Evolutionary conservation across 1,140 invertebrate species (phyloP), one percentile per base, ranked within the genome.

Genomic region (Bombus superbus): DNA sequence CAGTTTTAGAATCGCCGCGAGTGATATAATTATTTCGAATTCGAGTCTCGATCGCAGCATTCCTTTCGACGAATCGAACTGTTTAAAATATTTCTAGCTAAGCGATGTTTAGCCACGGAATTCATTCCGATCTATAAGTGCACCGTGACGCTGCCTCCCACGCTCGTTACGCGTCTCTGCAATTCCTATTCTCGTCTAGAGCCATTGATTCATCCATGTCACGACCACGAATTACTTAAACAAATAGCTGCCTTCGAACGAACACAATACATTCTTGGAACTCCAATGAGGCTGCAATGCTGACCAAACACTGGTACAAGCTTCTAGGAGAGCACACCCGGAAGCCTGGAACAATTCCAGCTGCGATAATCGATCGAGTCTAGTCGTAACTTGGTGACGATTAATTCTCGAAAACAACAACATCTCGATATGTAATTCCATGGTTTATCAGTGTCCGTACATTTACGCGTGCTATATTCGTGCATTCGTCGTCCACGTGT

Each of bases 201-300:
- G 75, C 40, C 57, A 78, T 78, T 78, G 75, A 78, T 78, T 78
- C 75, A 78, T 78, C 75, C 75, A 28, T 78, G 75, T 78, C 75
- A 78, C 75, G 75, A 78, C 38, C 75, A 64, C 59, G 75, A 78
- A 78, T 78, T 78, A 64, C 18, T 78, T 78, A 78, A 77, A 77
- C 75, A 77, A 77, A 77, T 57, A 59, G 75, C 57, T 62, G 75
- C 53, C 57, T 9, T 5, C 53, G 53, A 57, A 38, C 28, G 25
- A 77, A 40, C 75, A 42, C 75, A 35, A 59, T 28, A 35, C 57
- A 53, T 77, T 77, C 75, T 77, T 35, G 57, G 75, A 77, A 77
- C 74, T 57, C 18, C 32, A 57, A 75, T 75, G 73, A 59, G n/a
- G 74, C 53, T n/a, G 74, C 74, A n/a, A 59, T n/a, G 47, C 53